Base-by-base conservation (phyloP, 2,113 vertebrate genomes). In the Nothocercus julius region DNA sequence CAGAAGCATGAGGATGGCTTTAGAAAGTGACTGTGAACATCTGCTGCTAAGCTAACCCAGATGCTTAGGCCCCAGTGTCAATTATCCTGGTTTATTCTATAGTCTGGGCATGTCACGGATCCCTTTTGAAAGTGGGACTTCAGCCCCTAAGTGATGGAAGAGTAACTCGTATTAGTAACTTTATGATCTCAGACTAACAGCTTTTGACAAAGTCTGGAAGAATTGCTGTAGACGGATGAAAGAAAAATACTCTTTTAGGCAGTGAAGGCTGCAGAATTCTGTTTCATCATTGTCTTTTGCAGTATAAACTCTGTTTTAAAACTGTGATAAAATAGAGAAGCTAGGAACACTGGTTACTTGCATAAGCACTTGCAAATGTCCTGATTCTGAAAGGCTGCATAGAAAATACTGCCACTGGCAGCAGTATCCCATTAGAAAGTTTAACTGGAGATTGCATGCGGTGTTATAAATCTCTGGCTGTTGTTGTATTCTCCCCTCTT, bases 1-100 rank as follows among this genome's bases (percentile, higher is more conserved):
- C 80, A 79, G 80, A 47, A 64, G 77, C 47, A 47, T 0, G 7
- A 51, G 38, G 80, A 75, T 76, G 69, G 86, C 73, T 90, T 92
- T 89, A 44, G 86, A 79, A 82, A 90, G 61, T 64, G 74, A 36
- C 77, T 92, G 68, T 27, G 89, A 93, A 84, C 22, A 13, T 90
- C 92, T 93, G 94, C 47, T 94, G 76, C 76, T 95, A 88, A 96
- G n/a, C 79, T 80, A 93, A 51, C 73, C 73, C 95, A 92, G 88
- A 92, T 94, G 74, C 89, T 84, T n/a, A 62, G 94, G 88, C 86
- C 92, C 90, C 90, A 68, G 80, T 21, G 90, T 74, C 88, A 95
- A 90, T 93, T 93, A 93, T 68, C 85, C 2, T 1, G 86, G 70
- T 94, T 88, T 86, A 38, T 93, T 58, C 66, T 89, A 18, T 34